Evolutionary conservation across 2,888 invertebrate species (phyloP), one percentile per base, ranked within the genome.

Genomic region (Scaptomyza flava): DNA sequence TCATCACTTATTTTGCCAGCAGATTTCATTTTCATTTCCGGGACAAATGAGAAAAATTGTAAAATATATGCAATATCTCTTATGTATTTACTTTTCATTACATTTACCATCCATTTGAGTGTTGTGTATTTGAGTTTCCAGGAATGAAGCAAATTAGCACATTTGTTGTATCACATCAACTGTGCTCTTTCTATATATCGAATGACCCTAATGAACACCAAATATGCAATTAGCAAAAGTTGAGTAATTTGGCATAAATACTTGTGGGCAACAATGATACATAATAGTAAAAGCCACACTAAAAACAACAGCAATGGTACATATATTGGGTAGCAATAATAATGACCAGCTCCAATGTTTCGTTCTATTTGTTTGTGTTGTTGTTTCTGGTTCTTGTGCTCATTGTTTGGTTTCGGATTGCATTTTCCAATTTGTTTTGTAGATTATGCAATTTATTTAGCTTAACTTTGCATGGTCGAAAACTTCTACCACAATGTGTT

Each of bases 201-300:
- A 74, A 74, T 80, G 77, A 77, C 77, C 80, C 79, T 81, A 82
- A 87, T 84, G 81, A 82, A 81, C 80, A 87, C 87, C 77, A 81
- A 86, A 86, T 82, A 84, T 86, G 84, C 81, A 89, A 86, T 89
- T 86, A 89, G 77, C 72, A 79, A 85, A 79, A 84, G 79, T 77
- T 79, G 73, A 81, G 79, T 81, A 77, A 83, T 76, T 80, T 82
- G 76, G 75, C 72, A 78, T 77, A 79, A 88, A 87, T 87, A 85
- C 84, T 83, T 85, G 78, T 77, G 72, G 72, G 70, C 75, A 69
- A 61, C 50, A 71, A 57, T 75, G 48, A 69, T 59, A 69, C 56
- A 50, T 38, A 58, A 50, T 31, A 62, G 23, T 38, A 68, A 36
- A 38, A 58, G 33, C 54, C 71, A 27, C 46, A 63, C 41, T 54